Evolutionary conservation across 2,797 vertebrate species (phyloP).

Genomic region (Neosilurus mollespiculum): DNA sequence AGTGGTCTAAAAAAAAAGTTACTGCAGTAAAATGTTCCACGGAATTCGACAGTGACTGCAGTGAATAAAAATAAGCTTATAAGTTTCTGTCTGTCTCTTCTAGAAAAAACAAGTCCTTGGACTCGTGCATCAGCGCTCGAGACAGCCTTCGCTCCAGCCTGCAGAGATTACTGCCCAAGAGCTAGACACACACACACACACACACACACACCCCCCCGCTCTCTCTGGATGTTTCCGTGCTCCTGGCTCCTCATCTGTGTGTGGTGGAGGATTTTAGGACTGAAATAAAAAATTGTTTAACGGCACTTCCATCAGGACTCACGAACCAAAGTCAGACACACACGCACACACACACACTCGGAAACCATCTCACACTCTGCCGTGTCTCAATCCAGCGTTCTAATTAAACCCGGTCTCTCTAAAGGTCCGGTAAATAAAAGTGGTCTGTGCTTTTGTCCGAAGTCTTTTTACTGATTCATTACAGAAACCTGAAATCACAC

Average conservation of each 20-base stretch:
- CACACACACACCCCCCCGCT: neutral
- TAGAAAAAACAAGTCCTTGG: slow-evolving; percentile 83
- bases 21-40: neutral
- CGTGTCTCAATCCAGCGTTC: neutral
- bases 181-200: slow-evolving; percentile 57
- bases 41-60: neutral
- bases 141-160: slow-evolving; percentile 83
- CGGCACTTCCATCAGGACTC: neutral
- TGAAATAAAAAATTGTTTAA: neutral
- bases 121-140: slow-evolving; percentile 81
- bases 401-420: neutral
- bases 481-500: neutral
- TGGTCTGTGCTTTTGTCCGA: neutral
- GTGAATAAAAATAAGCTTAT: too few relatives aligned
- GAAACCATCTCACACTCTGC: neutral
- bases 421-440: neutral
- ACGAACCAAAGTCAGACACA: neutral
- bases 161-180: slow-evolving; percentile 68
- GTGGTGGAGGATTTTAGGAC: neutral
- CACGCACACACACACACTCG: neutral
- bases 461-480: neutral
- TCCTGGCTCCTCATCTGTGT: neutral
- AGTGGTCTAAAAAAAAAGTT: neutral
- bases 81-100: slow-evolving; percentile 20
- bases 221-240: neutral